phyloP scores from a whole-genome alignment of 2,797 vertebrate species.

The Loris lydekkerianus region DNA sequence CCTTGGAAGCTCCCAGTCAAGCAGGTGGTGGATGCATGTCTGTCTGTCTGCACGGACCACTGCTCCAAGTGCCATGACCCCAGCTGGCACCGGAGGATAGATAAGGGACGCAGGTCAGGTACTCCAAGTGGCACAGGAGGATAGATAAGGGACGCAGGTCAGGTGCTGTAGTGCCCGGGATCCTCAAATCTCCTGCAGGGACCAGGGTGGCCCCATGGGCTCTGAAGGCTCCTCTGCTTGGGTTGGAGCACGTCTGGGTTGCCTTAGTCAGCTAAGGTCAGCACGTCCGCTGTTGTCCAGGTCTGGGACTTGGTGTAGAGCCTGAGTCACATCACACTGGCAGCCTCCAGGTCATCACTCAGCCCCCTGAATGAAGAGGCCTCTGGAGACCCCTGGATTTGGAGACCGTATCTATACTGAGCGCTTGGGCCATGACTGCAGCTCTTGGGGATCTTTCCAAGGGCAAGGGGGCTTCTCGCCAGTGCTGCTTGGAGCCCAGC shows the following conservation, averaged over 20 bases:
- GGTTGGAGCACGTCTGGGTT: background rate
- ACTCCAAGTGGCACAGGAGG: too few relatives aligned
- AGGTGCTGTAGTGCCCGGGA: fast-evolving
- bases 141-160: background rate
- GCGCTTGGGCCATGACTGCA: background rate
- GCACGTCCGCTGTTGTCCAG: background rate
- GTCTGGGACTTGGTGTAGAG: background rate
- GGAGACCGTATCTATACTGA: background rate
- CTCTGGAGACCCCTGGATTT: background rate
- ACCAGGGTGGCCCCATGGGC: background rate
- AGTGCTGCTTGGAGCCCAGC: background rate
- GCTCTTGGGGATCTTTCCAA: too few relatives aligned
- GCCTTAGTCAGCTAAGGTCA: background rate
- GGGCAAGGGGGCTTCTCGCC: background rate
- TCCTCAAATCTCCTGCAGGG: fast-evolving
- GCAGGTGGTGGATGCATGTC: background rate
- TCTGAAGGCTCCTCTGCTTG: background rate
- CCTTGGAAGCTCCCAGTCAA: background rate
- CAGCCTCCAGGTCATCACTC: background rate
- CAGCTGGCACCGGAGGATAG: background rate
- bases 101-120: fast-evolving
- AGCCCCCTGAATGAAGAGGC: background rate
- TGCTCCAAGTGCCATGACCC: background rate
- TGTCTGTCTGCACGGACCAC: background rate
- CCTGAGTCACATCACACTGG: background rate